Evolutionary conservation across 2,113 vertebrate genomes (phyloP).

Genomic region (Stomatorhinus ivindoensis): DNA sequence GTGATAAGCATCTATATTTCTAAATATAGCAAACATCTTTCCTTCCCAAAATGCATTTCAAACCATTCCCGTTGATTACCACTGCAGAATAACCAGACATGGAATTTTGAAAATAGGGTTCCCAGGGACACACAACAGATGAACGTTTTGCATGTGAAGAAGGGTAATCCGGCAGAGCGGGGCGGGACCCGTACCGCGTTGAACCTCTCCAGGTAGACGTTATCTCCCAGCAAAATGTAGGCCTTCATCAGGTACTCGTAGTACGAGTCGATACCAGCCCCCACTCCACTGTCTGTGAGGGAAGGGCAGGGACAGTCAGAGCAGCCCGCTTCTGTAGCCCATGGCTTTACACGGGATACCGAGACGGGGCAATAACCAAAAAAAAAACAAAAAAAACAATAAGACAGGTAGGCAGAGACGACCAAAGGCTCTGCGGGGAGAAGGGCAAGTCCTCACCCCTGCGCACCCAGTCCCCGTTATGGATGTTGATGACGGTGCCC

Average conservation of each 20-base stretch:
- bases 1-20: neutral
- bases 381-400: no score
- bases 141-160: neutral
- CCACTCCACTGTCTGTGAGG: slow-evolving; percentile 86
- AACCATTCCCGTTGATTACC: neutral
- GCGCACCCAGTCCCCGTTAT: slow-evolving; percentile 89
- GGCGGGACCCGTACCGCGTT: slow-evolving; percentile 74
- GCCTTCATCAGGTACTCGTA: slow-evolving; percentile 98
- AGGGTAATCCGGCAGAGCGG: neutral
- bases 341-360: neutral
- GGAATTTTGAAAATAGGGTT: neutral
- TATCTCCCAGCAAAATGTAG: slow-evolving; percentile 92
- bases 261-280: slow-evolving; percentile 96
- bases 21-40: neutral
- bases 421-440: neutral
- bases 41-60: neutral
- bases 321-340: neutral
- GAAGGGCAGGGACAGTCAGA: slow-evolving; percentile 13
- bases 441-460: slow-evolving; percentile 46
- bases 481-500: slow-evolving; percentile 96
- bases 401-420: neutral
- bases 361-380: neutral
- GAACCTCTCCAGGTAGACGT: slow-evolving; percentile 90
- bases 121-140: neutral
- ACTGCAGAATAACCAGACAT: neutral